Base-by-base conservation (phyloP, 2,113 vertebrate genomes). In the Tachycineta bicolor region DNA sequence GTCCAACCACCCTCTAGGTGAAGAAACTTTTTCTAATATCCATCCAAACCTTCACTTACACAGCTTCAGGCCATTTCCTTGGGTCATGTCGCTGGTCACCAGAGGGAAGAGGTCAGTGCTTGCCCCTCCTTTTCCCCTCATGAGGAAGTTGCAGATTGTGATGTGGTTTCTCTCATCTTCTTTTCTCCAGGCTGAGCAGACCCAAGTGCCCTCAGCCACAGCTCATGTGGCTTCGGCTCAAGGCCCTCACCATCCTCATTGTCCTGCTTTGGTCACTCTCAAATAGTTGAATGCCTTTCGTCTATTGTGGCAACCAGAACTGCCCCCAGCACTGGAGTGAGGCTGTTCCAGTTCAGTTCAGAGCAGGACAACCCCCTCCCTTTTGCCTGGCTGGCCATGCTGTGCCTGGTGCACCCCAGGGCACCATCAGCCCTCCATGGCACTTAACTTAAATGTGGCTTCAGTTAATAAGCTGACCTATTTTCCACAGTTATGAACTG, bases 351-450 rank as follows among this genome's bases (percentile, higher is more conserved):
- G 29, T 0, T 4, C 70, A 69, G 41, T 65, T 10, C 26, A 44
- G 18, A 47, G 17, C 2, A 0, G 63, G 39, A 41, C 46, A 53
- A 60, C 52, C 24, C 17, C 37, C 31, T 37, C 44, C 17, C 31
- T 44, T 65, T 6, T 37, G 37, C 12, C 22, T 0, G 0, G 12
- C 37, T 43, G 23, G 18, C 0, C 0, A 6, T 52, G 44, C 31
- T 74, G 52, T 15, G 37, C 44, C 37, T 64, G 44, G 21, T 73
- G 52, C 6, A 0, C 4, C 15, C 14, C 46, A 46, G 60, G 52
- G n/a, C 53, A 74, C 7, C 1, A 2, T 24, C 9, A 8, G 15
- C 23, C 12, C 23, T 46, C 25, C 63, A 8, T 73, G n/a, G n/a
- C 5, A 5, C 3, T 15, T 49, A 12, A 37, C 15, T 59, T 70